Base-by-base conservation (phyloP, 2,888 invertebrate species). In the Reticulitermes lucifugus region DNA sequence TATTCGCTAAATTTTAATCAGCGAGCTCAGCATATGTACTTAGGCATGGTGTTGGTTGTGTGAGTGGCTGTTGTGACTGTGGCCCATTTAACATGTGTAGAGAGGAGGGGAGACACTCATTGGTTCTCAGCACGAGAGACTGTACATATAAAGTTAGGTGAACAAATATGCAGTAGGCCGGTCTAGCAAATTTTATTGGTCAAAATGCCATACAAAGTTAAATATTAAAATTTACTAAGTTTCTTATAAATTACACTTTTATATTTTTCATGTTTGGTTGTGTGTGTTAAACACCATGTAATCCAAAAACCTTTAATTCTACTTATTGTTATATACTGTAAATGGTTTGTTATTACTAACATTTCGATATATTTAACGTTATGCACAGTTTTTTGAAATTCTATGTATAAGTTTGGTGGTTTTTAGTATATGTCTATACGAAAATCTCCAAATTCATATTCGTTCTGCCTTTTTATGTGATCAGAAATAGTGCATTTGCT, bases 61-160 rank as follows among this genome's bases (percentile, higher is more conserved):
- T 46, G 77, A 77, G 77, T 77, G 77, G 43, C 46, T 77, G n/a
- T 46, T 77, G 77, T 46, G n/a, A 77, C 12, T 77, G n/a, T n/a
- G 2, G 21, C 77, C 77, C 65, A 65, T 25, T 65, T 1, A 65
- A 25, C 65, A 65, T n/a, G 60, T 60, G 12, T 12, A 60, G n/a
- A 60, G 18, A 60, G 14, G n/a, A 60, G 21, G 18, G 55, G 65
- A 65, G 25, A 65, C 65, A 65, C 65, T n/a, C n/a, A 65, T 65
- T 65, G 65, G 65, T 65, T 65, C n/a, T 65, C 1, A 65, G 60
- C 18, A 65, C 1, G 25, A 25, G 65, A 65, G n/a, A n/a, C 9
- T 65, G 14, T 65, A 60, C 6, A 46, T 46, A 46, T 46, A 46
- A 46, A 46, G 14, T 55, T 18, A 55, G 3, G 46, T 65, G n/a